Base-by-base conservation (phyloP, 2,113 vertebrate species). In the Equus quagga region DNA sequence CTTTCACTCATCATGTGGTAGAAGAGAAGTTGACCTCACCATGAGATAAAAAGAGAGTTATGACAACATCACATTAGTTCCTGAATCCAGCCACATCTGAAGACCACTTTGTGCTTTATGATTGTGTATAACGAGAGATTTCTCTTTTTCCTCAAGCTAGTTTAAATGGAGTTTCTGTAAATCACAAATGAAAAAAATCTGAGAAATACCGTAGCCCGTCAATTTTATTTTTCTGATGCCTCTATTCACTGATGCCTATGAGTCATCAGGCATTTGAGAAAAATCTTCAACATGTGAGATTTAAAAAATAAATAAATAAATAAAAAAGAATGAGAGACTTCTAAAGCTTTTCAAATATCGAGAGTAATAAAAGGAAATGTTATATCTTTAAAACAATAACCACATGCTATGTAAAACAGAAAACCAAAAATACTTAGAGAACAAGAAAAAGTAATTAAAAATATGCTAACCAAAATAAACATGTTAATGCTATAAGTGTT, bases 381-480 rank as follows among this genome's bases (percentile, higher is more conserved):
- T 80, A 31, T 54, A 41, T 81, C 56, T 75, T 76, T 90, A 91
- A 89, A 81, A 54, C 17, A 93, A 90, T 64, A 75, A 67, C 49
- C 14, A 81, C 9, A 49, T 18, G 14, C 2, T 81, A n/a, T 31
- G 17, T 44, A 90, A 97, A 80, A 75, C 2, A 80, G 3, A 75
- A 83, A 94, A 76, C 56, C 19, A 84, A 54, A 85, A 80, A 67
- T 67, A 62, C 36, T 56, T 3, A 44, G 18, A 87, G 33, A 72
- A 60, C 5, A 91, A 72, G 46, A 65, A 46, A 89, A 8, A 28
- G 19, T 73, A 82, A 88, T 83, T 79, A 76, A 88, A 96, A 83
- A 78, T 62, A 81, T 41, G 18, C 58, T 84, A 58, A 75, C 15
- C 19, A 89, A 94, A 85, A 86, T 78, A 80, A 96, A 88, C n/a